Evolutionary conservation across 2,797 vertebrate species (phyloP), one percentile per base, ranked within the genome.

Genomic region (Pseudomugil tenellus): DNA sequence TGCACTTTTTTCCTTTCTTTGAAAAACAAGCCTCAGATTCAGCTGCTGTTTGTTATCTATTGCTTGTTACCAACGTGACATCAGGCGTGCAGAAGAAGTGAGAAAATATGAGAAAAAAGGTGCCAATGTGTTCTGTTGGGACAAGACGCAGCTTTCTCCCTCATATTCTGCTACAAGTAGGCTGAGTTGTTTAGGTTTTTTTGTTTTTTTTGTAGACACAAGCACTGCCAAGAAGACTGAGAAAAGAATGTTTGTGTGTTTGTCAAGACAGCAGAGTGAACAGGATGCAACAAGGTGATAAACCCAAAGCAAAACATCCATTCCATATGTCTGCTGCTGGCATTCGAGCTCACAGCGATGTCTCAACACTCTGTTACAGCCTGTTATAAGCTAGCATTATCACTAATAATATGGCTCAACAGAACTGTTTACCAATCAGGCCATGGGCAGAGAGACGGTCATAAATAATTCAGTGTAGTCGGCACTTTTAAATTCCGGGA

Each of bases 381-480:
- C 58, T 58, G 70, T 23, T 70, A 29, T 25, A 60, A 65, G 54
- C 73, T 39, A 55, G 48, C 51, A 48, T 75, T 64, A 80, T 67
- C 29, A n/a, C 51, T 67, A 58, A 72, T 67, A 70, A 55, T 58
- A 67, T 59, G 48, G 61, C 57, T 74, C 72, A 70, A 71, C 79
- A 41, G 74, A 76, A 79, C 73, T 76, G 65, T 81, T 83, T 80
- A 87, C 83, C 83, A 84, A 73, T 82, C 75, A 81, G 75, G 60
- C 79, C 70, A 73, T 2, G 23, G 69, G 64, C 71, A 73, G 60
- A 76, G 79, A 85, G 58, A 77, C 60, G 41, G 73, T 76, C 75
- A 85, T 90, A 77, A 90, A 91, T 86, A 86, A 90, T 86, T 81
- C 79, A 88, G 67, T 8, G 19, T 76, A 54, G 68, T 80, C 49